phyloP scores from a whole-genome alignment of 2,113 vertebrate species.

The Centropristis striata region DNA sequence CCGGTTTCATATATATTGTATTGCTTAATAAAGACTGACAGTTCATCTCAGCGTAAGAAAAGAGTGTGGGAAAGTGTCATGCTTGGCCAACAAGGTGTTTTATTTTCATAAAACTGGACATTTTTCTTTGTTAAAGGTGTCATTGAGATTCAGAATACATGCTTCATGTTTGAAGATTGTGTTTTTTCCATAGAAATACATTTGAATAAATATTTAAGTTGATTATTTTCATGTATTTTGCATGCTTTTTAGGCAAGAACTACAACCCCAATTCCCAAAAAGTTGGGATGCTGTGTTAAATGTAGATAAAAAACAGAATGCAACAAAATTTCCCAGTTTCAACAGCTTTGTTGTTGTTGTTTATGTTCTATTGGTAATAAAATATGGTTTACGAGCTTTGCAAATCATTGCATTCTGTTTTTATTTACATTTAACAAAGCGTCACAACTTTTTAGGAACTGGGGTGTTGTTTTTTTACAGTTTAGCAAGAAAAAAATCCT shows the following conservation, averaged over 20 bases:
- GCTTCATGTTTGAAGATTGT: neutral
- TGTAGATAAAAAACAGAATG: too few relatives aligned
- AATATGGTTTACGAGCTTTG: too few relatives aligned
- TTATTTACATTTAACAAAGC: too few relatives aligned
- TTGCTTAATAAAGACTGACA: constrained; percentile 24
- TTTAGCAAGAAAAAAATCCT: too few relatives aligned
- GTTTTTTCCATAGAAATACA: neutral
- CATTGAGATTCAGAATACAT: neutral
- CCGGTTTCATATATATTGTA: constrained; percentile 32
- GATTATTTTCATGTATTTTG: neutral
- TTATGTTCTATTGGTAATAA: too few relatives aligned
- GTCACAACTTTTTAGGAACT: too few relatives aligned
- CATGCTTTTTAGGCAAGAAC: neutral
- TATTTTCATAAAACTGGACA: neutral
- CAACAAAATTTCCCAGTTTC: too few relatives aligned
- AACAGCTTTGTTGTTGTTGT: too few relatives aligned
- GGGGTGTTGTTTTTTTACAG: too few relatives aligned
- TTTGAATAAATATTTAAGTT: neutral
- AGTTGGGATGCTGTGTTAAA: too few relatives aligned
- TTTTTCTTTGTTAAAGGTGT: neutral
- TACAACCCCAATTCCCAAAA: too few relatives aligned
- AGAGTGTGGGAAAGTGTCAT: constrained; percentile 32
- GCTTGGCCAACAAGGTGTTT: neutral
- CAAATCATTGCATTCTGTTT: too few relatives aligned
- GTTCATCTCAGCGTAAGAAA: constrained; percentile 2